Base-by-base conservation (phyloP, 2,888 invertebrate genomes). In the Aphidius colemani region DNA sequence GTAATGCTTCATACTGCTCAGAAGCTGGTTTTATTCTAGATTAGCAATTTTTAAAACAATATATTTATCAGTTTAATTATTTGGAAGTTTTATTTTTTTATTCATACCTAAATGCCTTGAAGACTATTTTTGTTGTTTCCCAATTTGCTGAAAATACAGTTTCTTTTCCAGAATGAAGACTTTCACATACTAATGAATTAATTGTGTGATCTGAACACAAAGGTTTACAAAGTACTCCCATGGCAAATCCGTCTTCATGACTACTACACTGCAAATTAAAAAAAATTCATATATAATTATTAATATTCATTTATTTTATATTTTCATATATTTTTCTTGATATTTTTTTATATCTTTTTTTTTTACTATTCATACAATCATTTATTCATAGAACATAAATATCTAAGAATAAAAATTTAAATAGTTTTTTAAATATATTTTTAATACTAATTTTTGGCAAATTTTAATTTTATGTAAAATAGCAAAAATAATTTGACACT, bases 151-250 rank as follows among this genome's bases (percentile, higher is more conserved):
- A 85, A 76, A 88, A 88, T 7, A 88, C 87, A 0, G 86, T 84
- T 72, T 87, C 87, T 78, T 89, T 89, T 18, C 87, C 88, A 46
- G 85, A 83, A 69, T 86, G 85, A 70, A 88, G 86, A 53, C 87
- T 85, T 69, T 88, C 85, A 74, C 90, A 90, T 7, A 85, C 84
- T 9, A 87, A 74, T 9, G 87, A 86, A 60, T 85, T 82, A 65
- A 87, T 84, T 49, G 84, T 84, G 63, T 84, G 81, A 40, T 85
- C 83, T 13, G 84, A 78, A 76, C 90, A 91, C 11, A 90, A 75
- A 1, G 87, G 85, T 11, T 83, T 82, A 76, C 90, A 91, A n/a
- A 90, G 78, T 66, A 86, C 87, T 45, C 90, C 90, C 59, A 87
- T 82, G 7, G 87, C 86, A 63, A 83, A 74, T 7, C 86, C 86